Conservation (phyloP, 2,113 vertebrate species). For the Plotosus lineatus region DNA sequence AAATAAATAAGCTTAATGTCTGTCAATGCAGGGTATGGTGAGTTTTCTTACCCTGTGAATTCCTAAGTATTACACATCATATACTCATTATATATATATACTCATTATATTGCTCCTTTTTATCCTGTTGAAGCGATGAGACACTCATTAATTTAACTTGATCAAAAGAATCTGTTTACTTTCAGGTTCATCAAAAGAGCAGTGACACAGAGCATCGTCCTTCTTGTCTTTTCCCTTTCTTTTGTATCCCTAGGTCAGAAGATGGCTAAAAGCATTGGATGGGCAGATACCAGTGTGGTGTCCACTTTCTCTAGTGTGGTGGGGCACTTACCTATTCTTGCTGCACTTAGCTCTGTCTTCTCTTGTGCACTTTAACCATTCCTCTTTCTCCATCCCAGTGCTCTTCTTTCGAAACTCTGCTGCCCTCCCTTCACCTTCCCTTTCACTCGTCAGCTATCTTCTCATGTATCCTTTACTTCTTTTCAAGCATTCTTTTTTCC, state of each 20-base stretch:
- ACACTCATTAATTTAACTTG: conserved; percentile 26
- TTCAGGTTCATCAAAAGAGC: conserved; percentile 43
- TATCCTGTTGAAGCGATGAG: background rate
- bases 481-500: conserved; percentile 45
- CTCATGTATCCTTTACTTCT: conserved; percentile 42
- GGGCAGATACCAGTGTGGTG: conserved; percentile 8
- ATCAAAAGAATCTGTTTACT: conserved; percentile 31
- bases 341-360: conserved; percentile 71
- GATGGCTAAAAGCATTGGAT: conserved; percentile 42
- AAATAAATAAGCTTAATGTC: too few species aligned
- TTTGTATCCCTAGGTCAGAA: conserved; percentile 39
- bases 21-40: background rate
- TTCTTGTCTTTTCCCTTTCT: conserved; percentile 14
- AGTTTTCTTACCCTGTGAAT: background rate
- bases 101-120: background rate
- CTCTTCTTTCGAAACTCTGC: conserved; percentile 54
- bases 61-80: background rate
- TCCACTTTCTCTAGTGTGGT: conserved; percentile 27
- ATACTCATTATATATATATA: background rate
- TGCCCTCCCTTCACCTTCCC: conserved; percentile 58
- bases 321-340: conserved; percentile 32
- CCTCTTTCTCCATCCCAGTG: conserved; percentile 72
- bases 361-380: conserved; percentile 79
- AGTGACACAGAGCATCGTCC: conserved; percentile 32
- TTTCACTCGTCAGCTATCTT: conserved; percentile 40